Conservation (phyloP, 2,113 vertebrate genomes). For the Aix galericulata region DNA sequence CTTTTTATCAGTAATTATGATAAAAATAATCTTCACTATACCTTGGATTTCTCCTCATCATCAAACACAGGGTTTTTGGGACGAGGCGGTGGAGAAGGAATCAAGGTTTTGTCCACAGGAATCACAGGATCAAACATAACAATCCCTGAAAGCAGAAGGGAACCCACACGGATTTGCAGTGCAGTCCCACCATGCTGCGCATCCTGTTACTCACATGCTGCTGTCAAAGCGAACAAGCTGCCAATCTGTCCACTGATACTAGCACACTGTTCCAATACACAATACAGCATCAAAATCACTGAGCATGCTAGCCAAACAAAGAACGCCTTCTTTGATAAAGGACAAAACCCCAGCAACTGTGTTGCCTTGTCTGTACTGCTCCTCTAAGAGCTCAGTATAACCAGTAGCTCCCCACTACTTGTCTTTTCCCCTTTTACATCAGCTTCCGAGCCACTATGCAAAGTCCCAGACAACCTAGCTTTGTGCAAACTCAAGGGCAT, state of each 20-base stretch:
- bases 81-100: slow-evolving; percentile 84
- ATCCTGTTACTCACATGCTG: neutral
- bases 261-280: neutral
- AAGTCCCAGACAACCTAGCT: neutral
- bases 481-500: neutral
- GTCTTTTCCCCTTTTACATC: neutral
- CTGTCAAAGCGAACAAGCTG: neutral
- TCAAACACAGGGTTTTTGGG: slow-evolving; percentile 95
- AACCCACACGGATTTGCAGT: neutral
- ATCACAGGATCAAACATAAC: slow-evolving; percentile 86
- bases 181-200: neutral
- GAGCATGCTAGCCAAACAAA: neutral
- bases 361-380: neutral
- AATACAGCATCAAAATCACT: neutral
- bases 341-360: neutral
- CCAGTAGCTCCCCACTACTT: neutral
- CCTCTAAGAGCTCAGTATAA: neutral
- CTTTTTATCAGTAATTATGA: neutral
- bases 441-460: neutral
- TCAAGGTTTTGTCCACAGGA: slow-evolving; percentile 85
- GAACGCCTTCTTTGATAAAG: neutral
- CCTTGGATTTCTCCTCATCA: slow-evolving; percentile 93
- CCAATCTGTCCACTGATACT: neutral
- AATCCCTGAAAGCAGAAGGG: slow-evolving; percentile 80
- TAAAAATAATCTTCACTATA: slow-evolving; percentile 38